Percentiles rank a stretch among this genome's conserved stretches.
Conservation (phyloP, 2,113 vertebrate species). For the Carollia perspicillata region DNA sequence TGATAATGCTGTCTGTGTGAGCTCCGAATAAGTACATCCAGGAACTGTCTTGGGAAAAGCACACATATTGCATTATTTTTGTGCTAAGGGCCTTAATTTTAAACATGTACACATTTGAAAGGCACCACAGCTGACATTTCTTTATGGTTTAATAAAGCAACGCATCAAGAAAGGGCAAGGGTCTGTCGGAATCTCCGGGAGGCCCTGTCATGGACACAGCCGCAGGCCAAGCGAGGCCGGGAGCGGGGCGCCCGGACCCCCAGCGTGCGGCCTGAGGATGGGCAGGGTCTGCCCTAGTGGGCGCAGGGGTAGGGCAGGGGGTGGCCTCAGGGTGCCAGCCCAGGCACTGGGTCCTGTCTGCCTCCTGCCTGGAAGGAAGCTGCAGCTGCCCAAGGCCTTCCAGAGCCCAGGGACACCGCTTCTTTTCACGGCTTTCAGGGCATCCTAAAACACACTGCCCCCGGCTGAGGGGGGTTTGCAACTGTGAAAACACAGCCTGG, state of each 20-base stretch:
- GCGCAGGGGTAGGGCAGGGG: not conserved
- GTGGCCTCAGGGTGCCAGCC: not conserved
- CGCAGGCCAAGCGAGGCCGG: not conserved
- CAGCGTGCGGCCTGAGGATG: not conserved
- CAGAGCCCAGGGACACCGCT: not conserved
- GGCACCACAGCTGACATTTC: not conserved
- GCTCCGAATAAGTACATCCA: not conserved
- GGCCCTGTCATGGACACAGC: not conserved
- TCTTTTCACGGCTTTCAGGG: not conserved
- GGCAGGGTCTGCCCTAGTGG: no score
- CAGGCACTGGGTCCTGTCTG: not conserved
- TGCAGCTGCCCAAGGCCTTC: not conserved
- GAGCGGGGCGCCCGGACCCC: accelerated
- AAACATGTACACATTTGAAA: not conserved
- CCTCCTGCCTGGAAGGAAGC: not conserved
- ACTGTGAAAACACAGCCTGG: not conserved
- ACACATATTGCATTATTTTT: not conserved
- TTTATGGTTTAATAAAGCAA: not conserved
- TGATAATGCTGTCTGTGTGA: not conserved
- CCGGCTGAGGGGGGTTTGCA: not conserved
- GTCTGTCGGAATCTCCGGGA: not conserved
- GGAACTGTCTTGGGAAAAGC: not conserved
- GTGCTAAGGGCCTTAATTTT: constrained; percentile 32
- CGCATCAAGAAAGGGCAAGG: not conserved
- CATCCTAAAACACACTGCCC: no score